Evolutionary conservation across 2,113 vertebrate species (phyloP).

Genomic region (Argyrosomus japonicus): DNA sequence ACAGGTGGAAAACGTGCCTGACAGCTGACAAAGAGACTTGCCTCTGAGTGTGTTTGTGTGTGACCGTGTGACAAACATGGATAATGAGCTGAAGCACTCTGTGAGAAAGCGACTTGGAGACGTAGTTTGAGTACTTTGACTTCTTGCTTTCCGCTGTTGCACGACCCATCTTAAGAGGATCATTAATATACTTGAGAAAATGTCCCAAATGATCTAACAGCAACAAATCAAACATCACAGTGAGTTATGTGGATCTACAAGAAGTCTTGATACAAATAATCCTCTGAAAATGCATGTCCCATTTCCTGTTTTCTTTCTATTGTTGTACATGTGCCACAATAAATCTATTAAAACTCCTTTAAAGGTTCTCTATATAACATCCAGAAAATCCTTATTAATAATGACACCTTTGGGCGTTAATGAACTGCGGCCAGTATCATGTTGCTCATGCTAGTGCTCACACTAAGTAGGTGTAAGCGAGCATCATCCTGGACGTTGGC

Average conservation of each 20-base stretch:
- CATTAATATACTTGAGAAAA: slow-evolving; percentile 7
- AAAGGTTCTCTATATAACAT: too few species aligned
- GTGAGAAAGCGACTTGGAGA: slow-evolving; percentile 18
- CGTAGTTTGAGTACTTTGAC: neutral
- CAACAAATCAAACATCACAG: neutral
- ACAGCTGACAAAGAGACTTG: slow-evolving; percentile 42
- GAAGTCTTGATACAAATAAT: neutral
- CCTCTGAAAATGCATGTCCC: neutral
- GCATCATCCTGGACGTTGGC: too few species aligned
- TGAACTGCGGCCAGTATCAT: too few species aligned
- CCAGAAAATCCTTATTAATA: too few species aligned
- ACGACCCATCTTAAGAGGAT: slow-evolving; percentile 16
- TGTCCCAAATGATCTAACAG: neutral
- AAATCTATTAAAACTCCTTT: neutral
- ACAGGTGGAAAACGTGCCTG: slow-evolving; percentile 46
- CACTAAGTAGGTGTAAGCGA: too few species aligned
- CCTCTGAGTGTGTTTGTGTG: slow-evolving; percentile 44
- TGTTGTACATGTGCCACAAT: neutral
- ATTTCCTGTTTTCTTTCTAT: neutral
- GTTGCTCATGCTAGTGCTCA: too few species aligned
- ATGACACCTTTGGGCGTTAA: too few species aligned
- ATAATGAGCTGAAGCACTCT: slow-evolving; percentile 60
- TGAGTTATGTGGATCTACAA: neutral
- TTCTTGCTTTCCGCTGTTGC: neutral
- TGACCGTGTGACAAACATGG: slow-evolving; percentile 45